A percentile compares a stretch with the other conserved stretches of the same genome.
Conservation (phyloP, 2,888 invertebrate genomes). For the Drosophila borealis region DNA sequence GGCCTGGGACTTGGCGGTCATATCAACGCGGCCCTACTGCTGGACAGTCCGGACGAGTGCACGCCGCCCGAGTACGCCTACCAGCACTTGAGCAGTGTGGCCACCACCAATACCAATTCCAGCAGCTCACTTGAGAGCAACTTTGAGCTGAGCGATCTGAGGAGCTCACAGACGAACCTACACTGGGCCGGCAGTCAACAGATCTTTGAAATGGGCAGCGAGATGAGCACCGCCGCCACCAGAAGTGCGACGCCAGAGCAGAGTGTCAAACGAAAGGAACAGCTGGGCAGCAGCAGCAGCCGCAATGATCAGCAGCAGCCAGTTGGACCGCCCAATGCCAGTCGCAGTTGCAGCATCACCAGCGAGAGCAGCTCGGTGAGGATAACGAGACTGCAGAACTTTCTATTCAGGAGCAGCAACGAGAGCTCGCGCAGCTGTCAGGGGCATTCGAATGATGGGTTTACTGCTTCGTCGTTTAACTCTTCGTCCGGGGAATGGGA, state of each 20-base stretch:
- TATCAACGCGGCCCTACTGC: conserved; percentile 79
- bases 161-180: conserved; percentile 72
- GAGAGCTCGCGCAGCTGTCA: conserved; percentile 79
- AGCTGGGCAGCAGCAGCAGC: conserved; percentile 58
- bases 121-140: conserved; percentile 81
- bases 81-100: conserved; percentile 80
- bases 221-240: conserved; percentile 71
- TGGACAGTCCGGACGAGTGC: conserved; percentile 83
- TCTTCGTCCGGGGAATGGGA: conserved; percentile 83
- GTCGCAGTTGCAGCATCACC: conserved; percentile 80
- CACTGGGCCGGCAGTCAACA: conserved; percentile 75
- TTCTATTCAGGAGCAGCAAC: conserved; percentile 83
- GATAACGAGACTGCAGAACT: conserved; percentile 81
- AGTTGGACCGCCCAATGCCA: conserved; percentile 48
- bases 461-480: conserved; percentile 81
- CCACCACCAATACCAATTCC: conserved; percentile 80
- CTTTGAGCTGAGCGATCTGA: conserved; percentile 70
- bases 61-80: conserved; percentile 83
- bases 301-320: conserved; percentile 42
- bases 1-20: conserved; percentile 71
- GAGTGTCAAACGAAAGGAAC: conserved; percentile 16
- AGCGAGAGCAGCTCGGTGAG: conserved; percentile 81
- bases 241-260: conserved; percentile 36
- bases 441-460: conserved; percentile 82
- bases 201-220: conserved; percentile 79